A percentile compares a stretch with the other conserved stretches of the same genome.
Conservation (phyloP, 2,888 invertebrate genomes). For the Temnothorax unifasciatus region DNA sequence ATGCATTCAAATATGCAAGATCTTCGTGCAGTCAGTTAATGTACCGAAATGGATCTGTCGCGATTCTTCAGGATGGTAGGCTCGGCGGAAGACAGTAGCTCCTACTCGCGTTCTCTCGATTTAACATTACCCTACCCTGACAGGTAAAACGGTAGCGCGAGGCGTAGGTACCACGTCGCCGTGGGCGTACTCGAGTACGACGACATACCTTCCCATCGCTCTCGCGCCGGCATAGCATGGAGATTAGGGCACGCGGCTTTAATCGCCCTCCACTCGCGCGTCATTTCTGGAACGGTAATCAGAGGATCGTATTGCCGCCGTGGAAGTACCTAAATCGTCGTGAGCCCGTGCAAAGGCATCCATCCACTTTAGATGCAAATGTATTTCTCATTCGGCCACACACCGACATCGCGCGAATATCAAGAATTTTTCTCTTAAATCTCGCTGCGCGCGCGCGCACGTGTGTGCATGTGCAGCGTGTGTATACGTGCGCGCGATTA, state of each 20-base stretch:
- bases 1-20: background rate
- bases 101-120: conserved; percentile 72
- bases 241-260: conserved; percentile 56
- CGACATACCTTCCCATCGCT: conserved; percentile 52
- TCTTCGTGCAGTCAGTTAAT: background rate
- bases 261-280: conserved; percentile 53
- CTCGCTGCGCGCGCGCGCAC: background rate
- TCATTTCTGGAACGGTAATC: conserved; percentile 57
- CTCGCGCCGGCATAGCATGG: conserved; percentile 27
- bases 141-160: conserved; percentile 81
- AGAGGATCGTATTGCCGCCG: conserved; percentile 50
- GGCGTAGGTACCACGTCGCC: conserved; percentile 83
- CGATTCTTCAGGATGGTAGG: conserved; percentile 35
- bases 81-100: conserved; percentile 75
- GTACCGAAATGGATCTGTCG: conserved; percentile 32
- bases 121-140: conserved; percentile 81
- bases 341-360: conserved; percentile 39
- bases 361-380: conserved; percentile 59
- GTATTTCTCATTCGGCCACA: conserved; percentile 54
- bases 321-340: conserved; percentile 52
- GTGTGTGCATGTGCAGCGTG: background rate
- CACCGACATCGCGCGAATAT: conserved; percentile 38
- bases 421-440: conserved; percentile 18
- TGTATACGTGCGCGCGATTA: background rate
- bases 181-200: conserved; percentile 69